Base-by-base conservation (phyloP, 2,888 invertebrate genomes). In the Nudaria mundana region DNA sequence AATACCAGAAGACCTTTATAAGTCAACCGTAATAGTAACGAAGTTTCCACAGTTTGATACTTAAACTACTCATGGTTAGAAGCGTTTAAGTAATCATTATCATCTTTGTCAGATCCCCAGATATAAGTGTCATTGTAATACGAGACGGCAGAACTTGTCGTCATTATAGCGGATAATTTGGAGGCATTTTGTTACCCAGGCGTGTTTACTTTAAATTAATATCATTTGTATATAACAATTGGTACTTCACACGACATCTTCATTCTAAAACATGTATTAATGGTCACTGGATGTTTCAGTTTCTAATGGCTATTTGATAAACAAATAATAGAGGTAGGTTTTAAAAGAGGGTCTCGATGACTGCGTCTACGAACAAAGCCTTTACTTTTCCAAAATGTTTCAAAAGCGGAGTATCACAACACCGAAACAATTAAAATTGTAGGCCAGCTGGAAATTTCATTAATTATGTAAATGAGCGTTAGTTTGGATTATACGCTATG, bases 391-490 rank as follows among this genome's bases (percentile, higher is more conserved):
- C 74, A 75, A 82, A 87, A 82, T 71, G 69, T 85, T 85, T 82
- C 83, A 82, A 85, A 84, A 82, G 74, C 75, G 67, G 71, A 66
- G 67, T 84, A 83, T 84, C 83, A 84, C 80, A 86, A 87, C 83
- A 79, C 63, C 46, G 69, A 58, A n/a, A 73, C 83, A 88, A 87
- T 87, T 88, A 87, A 84, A 87, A 83, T 84, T 71, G 81, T 84
- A 83, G 83, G 81, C 82, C 86, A 85, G 68, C 72, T 85, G 82
- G 83, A 85, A 84, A 84, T 83, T 80, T 81, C 76, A 78, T 85
- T 87, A 85, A 86, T 88, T 86, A 86, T 76, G 77, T 76, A 77
- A 74, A 56, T 60, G 54, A 64, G 73, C 71, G 76, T 75, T 73
- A 71, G 71, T 70, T 76, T 60, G 75, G 78, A 80, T 73, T 72